Evolutionary conservation across 2,797 vertebrate species (phyloP).

Genomic region (Poecilia picta): DNA sequence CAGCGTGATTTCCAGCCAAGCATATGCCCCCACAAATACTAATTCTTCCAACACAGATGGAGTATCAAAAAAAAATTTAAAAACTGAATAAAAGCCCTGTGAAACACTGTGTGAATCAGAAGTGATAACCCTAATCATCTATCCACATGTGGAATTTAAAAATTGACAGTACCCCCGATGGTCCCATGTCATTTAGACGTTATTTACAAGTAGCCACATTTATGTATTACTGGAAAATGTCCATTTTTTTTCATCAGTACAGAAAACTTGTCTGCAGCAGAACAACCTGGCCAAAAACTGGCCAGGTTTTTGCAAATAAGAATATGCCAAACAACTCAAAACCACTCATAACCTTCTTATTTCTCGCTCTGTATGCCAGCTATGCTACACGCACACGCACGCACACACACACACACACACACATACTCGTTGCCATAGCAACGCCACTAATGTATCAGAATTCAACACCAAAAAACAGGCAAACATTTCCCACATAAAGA

Average conservation of each 20-base stretch:
- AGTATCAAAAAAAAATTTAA: not conserved
- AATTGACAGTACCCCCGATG: not conserved
- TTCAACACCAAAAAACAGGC: too few species aligned
- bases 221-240: not conserved
- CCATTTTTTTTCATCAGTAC: not conserved
- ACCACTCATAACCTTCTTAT: too few species aligned
- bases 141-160: not conserved
- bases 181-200: conserved; percentile 12
- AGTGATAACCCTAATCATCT: not conserved
- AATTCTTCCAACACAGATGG: conserved; percentile 14
- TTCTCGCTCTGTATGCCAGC: too few species aligned
- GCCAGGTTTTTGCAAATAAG: too few species aligned
- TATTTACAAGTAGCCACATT: conserved; percentile 28
- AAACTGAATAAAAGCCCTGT: not conserved
- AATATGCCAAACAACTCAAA: too few species aligned
- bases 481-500: too few species aligned
- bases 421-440: too few species aligned
- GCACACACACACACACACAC: too few species aligned
- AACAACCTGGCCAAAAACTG: too few species aligned
- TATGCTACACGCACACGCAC: too few species aligned
- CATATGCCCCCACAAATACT: conserved; percentile 9
- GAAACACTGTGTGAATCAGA: not conserved
- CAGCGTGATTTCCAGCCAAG: conserved; percentile 22
- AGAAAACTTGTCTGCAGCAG: not conserved
- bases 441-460: too few species aligned